Conservation (phyloP, 2,888 invertebrate genomes). For the Megalurothrips usitatus region DNA sequence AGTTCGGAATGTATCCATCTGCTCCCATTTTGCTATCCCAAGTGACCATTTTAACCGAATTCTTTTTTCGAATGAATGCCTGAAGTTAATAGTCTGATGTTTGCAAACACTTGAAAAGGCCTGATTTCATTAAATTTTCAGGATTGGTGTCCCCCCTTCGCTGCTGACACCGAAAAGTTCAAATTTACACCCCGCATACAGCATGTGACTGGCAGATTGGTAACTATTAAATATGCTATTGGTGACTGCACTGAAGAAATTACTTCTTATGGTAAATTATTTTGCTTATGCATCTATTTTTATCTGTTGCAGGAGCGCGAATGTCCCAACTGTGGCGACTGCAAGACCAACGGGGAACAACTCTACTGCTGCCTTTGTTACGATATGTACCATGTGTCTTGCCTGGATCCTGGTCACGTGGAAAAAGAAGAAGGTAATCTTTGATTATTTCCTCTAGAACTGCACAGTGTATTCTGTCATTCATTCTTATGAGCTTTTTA, state of each 20-base stretch:
- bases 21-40: too few species aligned
- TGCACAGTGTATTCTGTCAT: neutral
- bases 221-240: neutral
- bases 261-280: neutral
- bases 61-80: too few species aligned
- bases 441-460: neutral
- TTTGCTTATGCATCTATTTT: neutral
- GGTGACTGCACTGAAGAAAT: too few species aligned
- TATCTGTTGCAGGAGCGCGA: neutral
- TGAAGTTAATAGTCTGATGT: too few species aligned
- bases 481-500: neutral
- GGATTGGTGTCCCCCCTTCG: slow-evolving; percentile 5
- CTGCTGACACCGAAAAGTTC: neutral
- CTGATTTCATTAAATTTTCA: too few species aligned
- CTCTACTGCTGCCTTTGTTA: neutral
- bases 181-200: neutral
- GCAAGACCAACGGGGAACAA: neutral
- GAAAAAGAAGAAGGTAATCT: slow-evolving; percentile 4
- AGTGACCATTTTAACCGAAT: too few species aligned
- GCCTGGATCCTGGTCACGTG: neutral
- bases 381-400: slow-evolving; percentile 9
- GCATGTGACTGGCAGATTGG: neutral
- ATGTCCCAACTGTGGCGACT: neutral
- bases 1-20: too few species aligned
- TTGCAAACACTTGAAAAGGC: too few species aligned